Evolutionary conservation across 2,888 invertebrate species (phyloP).

Genomic region (Microctonus brassicae): DNA sequence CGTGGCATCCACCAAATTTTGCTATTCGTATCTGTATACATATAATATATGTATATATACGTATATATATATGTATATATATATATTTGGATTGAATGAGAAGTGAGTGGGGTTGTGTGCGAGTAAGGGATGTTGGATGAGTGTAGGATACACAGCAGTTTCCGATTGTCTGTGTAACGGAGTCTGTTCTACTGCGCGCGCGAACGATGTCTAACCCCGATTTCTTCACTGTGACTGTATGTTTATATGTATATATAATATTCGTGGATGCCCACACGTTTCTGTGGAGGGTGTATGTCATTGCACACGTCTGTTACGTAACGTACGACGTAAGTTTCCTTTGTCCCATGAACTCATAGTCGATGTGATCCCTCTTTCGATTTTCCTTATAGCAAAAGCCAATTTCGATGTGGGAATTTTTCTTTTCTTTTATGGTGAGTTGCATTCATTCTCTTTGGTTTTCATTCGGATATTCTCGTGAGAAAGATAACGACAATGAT

Average conservation of each 20-base stretch:
- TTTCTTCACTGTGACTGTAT: slow-evolving; percentile 15
- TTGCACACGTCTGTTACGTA: slow-evolving; percentile 59
- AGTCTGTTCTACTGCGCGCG: slow-evolving; percentile 13
- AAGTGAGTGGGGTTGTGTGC: background rate
- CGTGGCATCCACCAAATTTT: slow-evolving; percentile 44
- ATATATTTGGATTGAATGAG: background rate
- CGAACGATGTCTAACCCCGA: slow-evolving; percentile 13
- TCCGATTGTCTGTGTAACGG: slow-evolving; percentile 17
- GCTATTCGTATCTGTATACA: slow-evolving; percentile 22
- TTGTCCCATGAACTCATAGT: slow-evolving; percentile 58
- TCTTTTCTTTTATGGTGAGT: slow-evolving; percentile 16
- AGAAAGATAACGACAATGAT: background rate
- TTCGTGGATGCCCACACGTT: slow-evolving; percentile 24
- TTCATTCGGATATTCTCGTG: background rate
- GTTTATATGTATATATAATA: slow-evolving; percentile 35
- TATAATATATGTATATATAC: too few relatives aligned
- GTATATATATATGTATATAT: too few relatives aligned
- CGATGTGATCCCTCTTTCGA: slow-evolving; percentile 7
- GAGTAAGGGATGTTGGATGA: background rate
- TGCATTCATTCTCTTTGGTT: slow-evolving; percentile 9
- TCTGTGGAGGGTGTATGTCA: slow-evolving; percentile 51
- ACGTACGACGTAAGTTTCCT: slow-evolving; percentile 64
- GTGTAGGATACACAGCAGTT: slow-evolving; percentile 15
- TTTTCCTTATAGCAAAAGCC: slow-evolving; percentile 42
- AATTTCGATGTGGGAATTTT: slow-evolving; percentile 17